Evolutionary conservation across 2,888 invertebrate genomes (phyloP), one percentile per base, ranked within the genome.

Genomic region (Luperina nickerlii): DNA sequence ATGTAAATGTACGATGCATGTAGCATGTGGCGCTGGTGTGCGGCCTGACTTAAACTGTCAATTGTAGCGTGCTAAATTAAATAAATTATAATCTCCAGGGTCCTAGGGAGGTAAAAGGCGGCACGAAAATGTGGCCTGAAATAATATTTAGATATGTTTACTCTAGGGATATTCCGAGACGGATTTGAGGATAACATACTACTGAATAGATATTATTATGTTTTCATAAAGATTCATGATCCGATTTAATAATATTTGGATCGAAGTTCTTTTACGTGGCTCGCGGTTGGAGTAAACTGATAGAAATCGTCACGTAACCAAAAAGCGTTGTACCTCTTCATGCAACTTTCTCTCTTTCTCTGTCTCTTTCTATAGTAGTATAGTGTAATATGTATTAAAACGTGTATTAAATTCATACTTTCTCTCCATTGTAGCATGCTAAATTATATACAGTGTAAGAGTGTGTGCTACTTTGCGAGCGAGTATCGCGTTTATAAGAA

Each of bases 31-130:
- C 32, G 32, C 32, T 32, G 32, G 32, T 32, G 32, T 32, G 32
- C 32, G 32, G 32, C 32, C 32, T 32, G 32, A 32, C 32, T 32
- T 32, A 32, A 87, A 73, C 63, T 86, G 81, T 68, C 88, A 83
- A 88, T 78, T 79, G 1, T 78, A 71, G 70, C 78, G 78, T 81
- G 65, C 45, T 15, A 79, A 79, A 88, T 86, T 81, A 86, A 72
- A 84, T 82, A 79, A 78, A 86, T 76, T 76, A 38, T 48, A 71
- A 63, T 60, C 76, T 57, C 60, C 7, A 18, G 72, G 48, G 75
- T 24, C 20, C 15, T 24, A 51, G 38, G 18, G 57, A 68, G 65
- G 62, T 45, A 38, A 72, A 76, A 77, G 15, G 75, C 13, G 65
- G 42, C 51, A 77, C 73, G 18, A 68, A 77, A 79, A 85, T 66